Base-by-base conservation (phyloP, 2,113 vertebrate species). In the Sminthopsis crassicaudata region DNA sequence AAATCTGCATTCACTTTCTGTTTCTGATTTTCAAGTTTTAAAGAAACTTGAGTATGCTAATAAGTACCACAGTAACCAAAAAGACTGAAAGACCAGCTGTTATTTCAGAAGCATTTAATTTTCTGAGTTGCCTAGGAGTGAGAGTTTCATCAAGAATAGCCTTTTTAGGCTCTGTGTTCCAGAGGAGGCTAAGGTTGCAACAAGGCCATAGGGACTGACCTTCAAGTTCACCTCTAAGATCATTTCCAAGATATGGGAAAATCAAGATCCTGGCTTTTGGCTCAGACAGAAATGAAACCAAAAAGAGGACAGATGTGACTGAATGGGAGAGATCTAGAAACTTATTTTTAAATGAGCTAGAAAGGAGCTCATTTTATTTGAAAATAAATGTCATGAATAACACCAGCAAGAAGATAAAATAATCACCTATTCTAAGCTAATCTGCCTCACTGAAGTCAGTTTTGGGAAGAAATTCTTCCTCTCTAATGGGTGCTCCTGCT, bases 21-120 rank as follows among this genome's bases (percentile, higher is more conserved):
- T 92, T 94, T 94, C 92, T 10, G 93, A 67, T 67, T 67, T 67
- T 67, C 46, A 89, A 51, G 53, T 96, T 96, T 42, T 22, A n/a
- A 22, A 67, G 92, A 90, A 19, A 52, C 57, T 51, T 8, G 93
- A 53, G 14, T 90, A 95, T 30, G 90, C 52, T 94, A 67, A 92
- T 93, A 96, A 94, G 12, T 91, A 50, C 92, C 55, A 94, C 84
- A 92, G 1, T 84, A 92, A 89, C 89, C 89, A 91, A 8, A 96
- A 93, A 94, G 67, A 76, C 3, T 76, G 36, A 67, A 67, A 67
- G 11, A 42, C 67, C 67, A n/a, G 36, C 27, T 67, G 57, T 67
- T 67, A 30, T 76, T 76, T 42, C 36, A 76, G 36, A 76, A 16
- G 36, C 19, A 42, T 42, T n/a, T n/a, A 42, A 42, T 76, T 76